Conservation (phyloP, 2,797 vertebrate species). For the Lacerta viridis region DNA sequence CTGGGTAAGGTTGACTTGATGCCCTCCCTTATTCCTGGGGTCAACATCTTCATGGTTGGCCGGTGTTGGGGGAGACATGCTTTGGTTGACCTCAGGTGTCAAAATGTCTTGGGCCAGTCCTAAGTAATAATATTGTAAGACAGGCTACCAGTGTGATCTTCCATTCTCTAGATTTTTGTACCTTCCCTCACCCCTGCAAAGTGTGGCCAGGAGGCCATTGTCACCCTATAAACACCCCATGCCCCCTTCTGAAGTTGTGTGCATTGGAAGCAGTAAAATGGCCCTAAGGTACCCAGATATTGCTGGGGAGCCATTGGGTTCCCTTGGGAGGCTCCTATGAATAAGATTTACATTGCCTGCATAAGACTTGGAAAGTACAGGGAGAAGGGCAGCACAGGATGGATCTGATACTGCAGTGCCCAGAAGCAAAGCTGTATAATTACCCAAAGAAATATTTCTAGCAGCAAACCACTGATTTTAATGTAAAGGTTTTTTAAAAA, state of each 20-base stretch:
- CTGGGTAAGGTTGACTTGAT: too few species aligned
- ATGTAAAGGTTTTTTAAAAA: slow-evolving; percentile 68
- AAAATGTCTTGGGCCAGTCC: too few species aligned
- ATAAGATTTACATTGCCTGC: slow-evolving; percentile 22
- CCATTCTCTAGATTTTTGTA: background rate
- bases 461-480: slow-evolving; percentile 57
- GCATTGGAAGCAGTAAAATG: background rate
- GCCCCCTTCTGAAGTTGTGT: too few species aligned
- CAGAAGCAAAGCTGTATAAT: slow-evolving; percentile 63
- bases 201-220: background rate
- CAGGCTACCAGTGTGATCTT: background rate
- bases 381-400: slow-evolving; percentile 32
- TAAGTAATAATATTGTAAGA: too few species aligned
- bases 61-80: too few species aligned
- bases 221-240: background rate
- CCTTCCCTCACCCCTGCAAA: too few species aligned
- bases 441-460: slow-evolving; percentile 78
- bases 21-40: too few species aligned
- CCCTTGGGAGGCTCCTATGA: background rate
- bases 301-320: background rate
- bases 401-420: slow-evolving; percentile 21
- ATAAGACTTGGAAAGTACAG: slow-evolving; percentile 21
- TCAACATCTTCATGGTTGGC: too few species aligned
- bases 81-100: too few species aligned
- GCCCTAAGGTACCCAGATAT: background rate